A percentile compares a stretch with the other conserved stretches of the same genome.
Evolutionary conservation across 2,888 invertebrate genomes (phyloP).

Genomic region (Sabatieria punctata): DNA sequence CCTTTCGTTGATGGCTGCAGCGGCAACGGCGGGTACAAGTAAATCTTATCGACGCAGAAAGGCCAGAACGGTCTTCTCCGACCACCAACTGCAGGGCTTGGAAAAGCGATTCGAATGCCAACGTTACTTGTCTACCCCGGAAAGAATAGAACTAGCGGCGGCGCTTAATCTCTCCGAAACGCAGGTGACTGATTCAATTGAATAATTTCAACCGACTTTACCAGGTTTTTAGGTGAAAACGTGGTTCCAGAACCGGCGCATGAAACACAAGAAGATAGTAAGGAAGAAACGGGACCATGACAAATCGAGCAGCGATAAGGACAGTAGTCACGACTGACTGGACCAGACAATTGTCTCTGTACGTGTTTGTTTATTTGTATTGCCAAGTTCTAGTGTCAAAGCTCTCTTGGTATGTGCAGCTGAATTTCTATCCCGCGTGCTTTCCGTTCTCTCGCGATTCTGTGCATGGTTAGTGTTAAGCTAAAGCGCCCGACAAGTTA

Average conservation of each 20-base stretch:
- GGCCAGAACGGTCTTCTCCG: slow-evolving; percentile 70
- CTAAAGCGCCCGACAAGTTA: too few relatives aligned
- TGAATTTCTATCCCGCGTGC: too few relatives aligned
- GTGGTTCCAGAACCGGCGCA: slow-evolving; percentile 91
- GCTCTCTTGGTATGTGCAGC: too few relatives aligned
- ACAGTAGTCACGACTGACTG: too few relatives aligned
- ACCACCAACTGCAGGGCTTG: slow-evolving; percentile 41
- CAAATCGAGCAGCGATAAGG: slow-evolving; percentile 7
- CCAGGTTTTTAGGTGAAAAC: slow-evolving; percentile 62
- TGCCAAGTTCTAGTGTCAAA: too few relatives aligned
- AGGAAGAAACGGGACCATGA: slow-evolving; percentile 39
- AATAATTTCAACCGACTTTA: background rate
- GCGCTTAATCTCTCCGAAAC: slow-evolving; percentile 85
- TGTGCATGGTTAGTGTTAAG: too few relatives aligned
- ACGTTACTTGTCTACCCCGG: slow-evolving; percentile 83
- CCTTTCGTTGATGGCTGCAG: slow-evolving; percentile 11
- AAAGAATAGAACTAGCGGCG: slow-evolving; percentile 78
- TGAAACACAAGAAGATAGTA: slow-evolving; percentile 87
- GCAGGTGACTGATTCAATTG: slow-evolving; percentile 35
- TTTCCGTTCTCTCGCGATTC: too few relatives aligned
- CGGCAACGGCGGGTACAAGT: slow-evolving; percentile 45
- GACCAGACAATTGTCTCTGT: too few relatives aligned
- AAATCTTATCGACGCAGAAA: slow-evolving; percentile 88
- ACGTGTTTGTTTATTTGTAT: too few relatives aligned
- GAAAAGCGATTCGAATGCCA: slow-evolving; percentile 83